These are phyloP conservation scores for Sparidentex hasta DNA, from an alignment of 2,797 vertebrate genomes.

Conservation along the genomic window DNA sequence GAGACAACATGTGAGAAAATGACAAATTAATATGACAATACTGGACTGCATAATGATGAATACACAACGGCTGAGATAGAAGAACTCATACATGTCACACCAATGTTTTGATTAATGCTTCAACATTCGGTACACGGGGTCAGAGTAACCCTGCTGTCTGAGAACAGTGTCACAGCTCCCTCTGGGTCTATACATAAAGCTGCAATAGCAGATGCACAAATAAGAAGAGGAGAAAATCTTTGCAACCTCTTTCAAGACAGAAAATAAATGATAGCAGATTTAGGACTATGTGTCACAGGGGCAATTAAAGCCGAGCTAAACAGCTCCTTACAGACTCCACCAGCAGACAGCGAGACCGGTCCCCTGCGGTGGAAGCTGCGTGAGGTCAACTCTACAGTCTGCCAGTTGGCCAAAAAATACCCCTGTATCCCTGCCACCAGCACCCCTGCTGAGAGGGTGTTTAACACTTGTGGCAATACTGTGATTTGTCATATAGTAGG, in stretches of 20 bases:
- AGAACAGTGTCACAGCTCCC: conserved; percentile 53
- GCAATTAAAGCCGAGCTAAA: conserved; percentile 73
- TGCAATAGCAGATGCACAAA: conserved; percentile 35
- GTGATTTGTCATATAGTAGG: conserved; percentile 69
- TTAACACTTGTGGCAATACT: conserved; percentile 70
- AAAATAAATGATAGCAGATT: conserved; percentile 37
- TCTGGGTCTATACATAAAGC: conserved; percentile 36
- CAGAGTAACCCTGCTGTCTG: conserved; percentile 20
- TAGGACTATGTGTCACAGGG: conserved; percentile 53
- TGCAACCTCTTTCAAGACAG: conserved; percentile 43
- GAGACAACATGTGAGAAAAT: conserved; percentile 46
- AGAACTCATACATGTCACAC: conserved; percentile 30
- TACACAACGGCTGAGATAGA: conserved; percentile 28
- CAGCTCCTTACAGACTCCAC: conserved; percentile 55
- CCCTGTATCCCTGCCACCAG: conserved; percentile 59
- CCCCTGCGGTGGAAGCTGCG: conserved; percentile 59
- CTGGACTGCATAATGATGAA: conserved; percentile 34
- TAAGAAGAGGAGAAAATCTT: conserved; percentile 7
- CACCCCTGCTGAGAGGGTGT: conserved; percentile 67
- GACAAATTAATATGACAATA: conserved; percentile 56
- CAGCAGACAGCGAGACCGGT: conserved; percentile 61
- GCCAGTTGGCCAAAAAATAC: conserved; percentile 69
- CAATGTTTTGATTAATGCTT: conserved; percentile 63
- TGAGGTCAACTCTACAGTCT: conserved; percentile 70
- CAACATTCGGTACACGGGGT: conserved; percentile 42